phyloP scores from a whole-genome alignment of 2,797 vertebrate species.

The Hippopotamyrus pictus region DNA sequence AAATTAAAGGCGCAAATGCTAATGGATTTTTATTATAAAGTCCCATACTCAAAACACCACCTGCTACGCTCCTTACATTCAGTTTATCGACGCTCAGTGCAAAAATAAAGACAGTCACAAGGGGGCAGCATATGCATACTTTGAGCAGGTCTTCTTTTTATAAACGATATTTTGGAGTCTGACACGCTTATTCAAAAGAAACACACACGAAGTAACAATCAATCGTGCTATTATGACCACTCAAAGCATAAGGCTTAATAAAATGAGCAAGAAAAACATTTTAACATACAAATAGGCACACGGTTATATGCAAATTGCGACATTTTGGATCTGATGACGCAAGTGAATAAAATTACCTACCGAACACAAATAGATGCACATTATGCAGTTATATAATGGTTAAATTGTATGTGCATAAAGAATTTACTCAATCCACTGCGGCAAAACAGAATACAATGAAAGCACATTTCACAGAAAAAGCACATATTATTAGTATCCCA shows the following conservation, averaged over 20 bases:
- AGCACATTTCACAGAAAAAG: background rate
- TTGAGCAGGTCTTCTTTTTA: background rate
- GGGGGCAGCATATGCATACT: constrained; percentile 7
- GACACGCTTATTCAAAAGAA: background rate
- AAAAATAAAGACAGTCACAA: background rate
- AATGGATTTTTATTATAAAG: background rate
- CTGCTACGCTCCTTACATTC: background rate
- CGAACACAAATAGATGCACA: background rate
- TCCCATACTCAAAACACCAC: background rate
- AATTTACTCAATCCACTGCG: background rate
- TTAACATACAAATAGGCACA: background rate
- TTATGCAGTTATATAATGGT: background rate
- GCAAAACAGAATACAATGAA: constrained; percentile 1
- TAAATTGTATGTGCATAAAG: background rate
- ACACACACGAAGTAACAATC: background rate
- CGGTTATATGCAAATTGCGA: background rate
- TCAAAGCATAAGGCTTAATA: background rate
- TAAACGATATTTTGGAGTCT: background rate
- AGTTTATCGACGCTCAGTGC: background rate
- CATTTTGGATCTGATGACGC: background rate
- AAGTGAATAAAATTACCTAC: background rate
- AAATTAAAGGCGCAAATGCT: background rate
- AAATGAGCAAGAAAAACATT: background rate
- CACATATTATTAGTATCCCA: background rate
- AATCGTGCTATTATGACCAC: background rate